Evolutionary conservation across 2,888 invertebrate genomes (phyloP), one percentile per base, ranked within the genome.

Genomic region (Acanthosepion lycidas): DNA sequence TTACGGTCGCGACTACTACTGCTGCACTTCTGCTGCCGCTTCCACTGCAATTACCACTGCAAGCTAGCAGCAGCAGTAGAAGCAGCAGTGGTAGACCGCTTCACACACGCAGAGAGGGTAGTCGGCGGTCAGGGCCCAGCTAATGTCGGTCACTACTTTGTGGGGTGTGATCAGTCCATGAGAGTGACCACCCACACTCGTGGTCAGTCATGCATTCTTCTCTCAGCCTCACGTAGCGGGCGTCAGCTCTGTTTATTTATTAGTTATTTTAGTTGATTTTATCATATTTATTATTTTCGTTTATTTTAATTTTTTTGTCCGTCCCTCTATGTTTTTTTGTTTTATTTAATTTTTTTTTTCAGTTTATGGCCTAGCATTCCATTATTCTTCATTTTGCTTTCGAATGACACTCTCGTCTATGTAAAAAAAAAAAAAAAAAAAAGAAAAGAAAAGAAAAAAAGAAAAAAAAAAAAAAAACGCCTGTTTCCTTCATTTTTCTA

Each of bases 51-150:
- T n/a, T 9, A 6, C 26, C 5, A 78, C 78, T 78, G 78, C 78
- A n/a, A n/a, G 78, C 18, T 33, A 78, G 78, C 78, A n/a, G 78
- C 78, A 78, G 78, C 78, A 78, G 78, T n/a, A 78, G 78, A 33
- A 78, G 78, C n/a, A 78, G n/a, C 78, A n/a, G 78, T 3, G 78
- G 78, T 78, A 78, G 78, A 78, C n/a, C n/a, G 78, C 78, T 33
- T 78, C 78, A 33, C 78, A 78, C 78, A 78, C 78, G 78, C 78
- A 78, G 78, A n/a, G 78, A 78, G 78, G 78, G 78, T 78, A 78
- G 78, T 78, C n/a, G 78, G 78, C n/a, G 78, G 78, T 78, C n/a
- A 78, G 78, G 78, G 78, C 78, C 78, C 78, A n/a, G 33, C 78
- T 15, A 78, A 78, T 78, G 78, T 78, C 78, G 78, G 78, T 78